Base-by-base conservation (phyloP, 2,888 invertebrate species). In the Calameuta filiformis region DNA sequence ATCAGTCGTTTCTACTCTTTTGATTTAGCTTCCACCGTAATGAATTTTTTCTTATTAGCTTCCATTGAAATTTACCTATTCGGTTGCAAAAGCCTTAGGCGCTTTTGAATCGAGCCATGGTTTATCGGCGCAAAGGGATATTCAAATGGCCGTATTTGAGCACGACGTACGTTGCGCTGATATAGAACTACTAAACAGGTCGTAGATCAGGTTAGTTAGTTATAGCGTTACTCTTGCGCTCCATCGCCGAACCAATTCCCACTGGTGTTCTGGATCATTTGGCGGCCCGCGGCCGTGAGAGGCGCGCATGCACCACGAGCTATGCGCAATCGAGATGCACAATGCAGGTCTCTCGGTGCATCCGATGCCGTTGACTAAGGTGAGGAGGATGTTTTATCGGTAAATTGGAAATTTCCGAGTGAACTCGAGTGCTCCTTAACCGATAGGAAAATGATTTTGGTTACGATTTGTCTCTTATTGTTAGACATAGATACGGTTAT, bases 161-260 rank as follows among this genome's bases (percentile, higher is more conserved):
- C 81, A 82, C 79, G 80, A 31, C 81, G 81, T 78, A 80, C 82
- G 81, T 78, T 81, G 82, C 86, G 88, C 90, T 91, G 90, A 91
- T 91, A 90, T 90, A 90, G 89, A 90, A 90, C 90, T 89, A 89
- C 90, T 91, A 91, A 91, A 91, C 91, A 91, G 91, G 89, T 89
- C 90, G 90, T 91, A 91, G 88, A 90, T 91, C 90, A 91, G 88
- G 81, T 78, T 79, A 88, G 90, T 90, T 91, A 90, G 90, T 91
- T 91, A 91, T 89, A 88, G 89, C 86, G 77, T 81, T 81, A 81
- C 81, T 76, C 79, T 81, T 82, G 80, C 81, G 79, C 79, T 82
- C 85, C 83, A 83, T 85, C 85, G 88, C 86, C 85, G 84, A 88
- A 87, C 89, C 91, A 90, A 90, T 91, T 91, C 91, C 91, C 91